Percentiles rank a stretch among this genome's conserved stretches.
Conservation (phyloP, 1,140 invertebrate species). For the Drosophila pandora region DNA sequence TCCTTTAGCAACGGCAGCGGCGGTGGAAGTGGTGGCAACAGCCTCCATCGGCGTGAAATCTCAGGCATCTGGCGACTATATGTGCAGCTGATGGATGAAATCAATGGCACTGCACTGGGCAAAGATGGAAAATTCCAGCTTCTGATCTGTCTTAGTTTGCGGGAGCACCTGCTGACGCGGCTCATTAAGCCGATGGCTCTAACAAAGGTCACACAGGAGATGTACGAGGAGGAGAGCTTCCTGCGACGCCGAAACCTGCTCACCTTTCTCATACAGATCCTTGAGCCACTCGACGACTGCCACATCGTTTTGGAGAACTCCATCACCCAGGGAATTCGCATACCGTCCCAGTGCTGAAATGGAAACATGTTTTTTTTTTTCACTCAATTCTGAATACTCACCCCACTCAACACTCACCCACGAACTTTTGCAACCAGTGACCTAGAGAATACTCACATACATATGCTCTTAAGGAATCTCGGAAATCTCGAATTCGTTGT, state of each 20-base stretch:
- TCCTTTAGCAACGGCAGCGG: constrained; percentile 83
- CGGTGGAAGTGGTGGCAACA: constrained; percentile 73
- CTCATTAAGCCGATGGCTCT: constrained; percentile 94
- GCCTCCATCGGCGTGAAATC: constrained; percentile 85
- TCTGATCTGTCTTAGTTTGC: constrained; percentile 94
- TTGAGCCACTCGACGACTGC: constrained; percentile 96
- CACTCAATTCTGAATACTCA: constrained; percentile 1
- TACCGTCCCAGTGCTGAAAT: constrained; percentile 86
- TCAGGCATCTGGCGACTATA: constrained; percentile 90
- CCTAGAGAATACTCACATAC: constrained; percentile 78
- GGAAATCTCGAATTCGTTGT: constrained; percentile 67
- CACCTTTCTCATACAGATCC: constrained; percentile 95
- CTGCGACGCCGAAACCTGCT: constrained; percentile 92
- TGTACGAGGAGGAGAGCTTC: constrained; percentile 98
- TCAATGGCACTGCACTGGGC: constrained; percentile 93
- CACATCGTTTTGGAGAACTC: constrained; percentile 97
- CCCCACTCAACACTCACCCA: constrained; percentile 38
- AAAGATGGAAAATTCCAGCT: constrained; percentile 99
- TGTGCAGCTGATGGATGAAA: constrained; percentile 92
- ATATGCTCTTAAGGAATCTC: constrained; percentile 72
- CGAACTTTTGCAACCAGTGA: constrained; percentile 77
- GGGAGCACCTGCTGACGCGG: constrained; percentile 95
- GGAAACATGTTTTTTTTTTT: not conserved
- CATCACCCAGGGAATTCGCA: constrained; percentile 96
- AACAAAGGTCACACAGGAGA: constrained; percentile 93